These are phyloP conservation scores for Agrilus biguttatus DNA, from an alignment of 2,888 invertebrate genomes.

Conservation along the genomic window DNA sequence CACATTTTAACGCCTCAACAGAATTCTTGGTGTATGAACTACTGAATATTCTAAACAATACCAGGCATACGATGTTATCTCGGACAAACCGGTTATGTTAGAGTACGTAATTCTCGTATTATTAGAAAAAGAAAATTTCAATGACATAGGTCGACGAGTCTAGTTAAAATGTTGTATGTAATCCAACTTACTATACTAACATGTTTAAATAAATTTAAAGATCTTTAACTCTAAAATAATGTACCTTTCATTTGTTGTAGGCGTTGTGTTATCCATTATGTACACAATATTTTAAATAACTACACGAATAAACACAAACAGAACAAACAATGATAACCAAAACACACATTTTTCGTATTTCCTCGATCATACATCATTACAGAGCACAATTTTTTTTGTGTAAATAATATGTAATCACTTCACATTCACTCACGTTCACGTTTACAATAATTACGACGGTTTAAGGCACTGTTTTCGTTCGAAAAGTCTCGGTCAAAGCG, in stretches of 20 bases:
- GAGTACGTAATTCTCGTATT: slow-evolving; percentile 9
- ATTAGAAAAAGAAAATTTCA: slow-evolving; percentile 13
- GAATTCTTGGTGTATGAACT: too few species aligned
- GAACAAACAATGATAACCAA: slow-evolving; percentile 17
- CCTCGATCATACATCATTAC: slow-evolving; percentile 21
- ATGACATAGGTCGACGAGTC: slow-evolving; percentile 14
- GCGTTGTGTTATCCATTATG: slow-evolving; percentile 24
- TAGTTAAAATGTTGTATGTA: too few species aligned
- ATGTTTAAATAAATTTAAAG: background rate
- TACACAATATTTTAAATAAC: slow-evolving; percentile 18
- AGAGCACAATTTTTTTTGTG: slow-evolving; percentile 8
- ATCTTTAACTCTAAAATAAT: background rate
- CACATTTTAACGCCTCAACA: background rate
- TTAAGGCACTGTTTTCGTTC: slow-evolving; percentile 21
- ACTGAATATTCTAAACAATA: slow-evolving; percentile 7
- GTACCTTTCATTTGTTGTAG: slow-evolving; percentile 2
- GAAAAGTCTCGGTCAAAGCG: slow-evolving; percentile 19
- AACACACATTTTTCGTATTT: slow-evolving; percentile 23
- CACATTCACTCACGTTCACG: slow-evolving; percentile 10
- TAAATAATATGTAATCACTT: slow-evolving; percentile 7
- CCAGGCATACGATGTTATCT: slow-evolving; percentile 10
- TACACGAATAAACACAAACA: slow-evolving; percentile 10
- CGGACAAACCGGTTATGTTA: slow-evolving; percentile 15
- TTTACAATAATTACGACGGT: slow-evolving; percentile 15
- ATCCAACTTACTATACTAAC: slow-evolving; percentile 1